These are phyloP conservation scores for Gorsachius goisagi DNA, from an alignment of 2,113 vertebrate species.

Conservation along the genomic window DNA sequence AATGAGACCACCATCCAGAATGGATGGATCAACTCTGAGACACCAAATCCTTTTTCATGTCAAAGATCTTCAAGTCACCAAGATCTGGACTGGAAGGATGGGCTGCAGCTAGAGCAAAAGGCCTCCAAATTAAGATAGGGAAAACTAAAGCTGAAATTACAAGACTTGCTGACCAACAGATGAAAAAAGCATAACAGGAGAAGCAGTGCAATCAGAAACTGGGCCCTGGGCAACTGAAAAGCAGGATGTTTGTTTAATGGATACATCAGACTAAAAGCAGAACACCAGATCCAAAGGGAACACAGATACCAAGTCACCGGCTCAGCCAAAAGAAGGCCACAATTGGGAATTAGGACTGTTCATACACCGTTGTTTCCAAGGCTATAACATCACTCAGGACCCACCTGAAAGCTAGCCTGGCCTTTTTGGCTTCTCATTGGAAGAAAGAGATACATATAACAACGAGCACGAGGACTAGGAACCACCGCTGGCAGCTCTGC, in stretches of 20 bases:
- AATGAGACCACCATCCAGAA: background rate
- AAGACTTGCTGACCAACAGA: background rate
- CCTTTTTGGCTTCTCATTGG: background rate
- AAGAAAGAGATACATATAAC: background rate
- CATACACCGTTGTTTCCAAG: background rate
- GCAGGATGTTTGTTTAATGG: background rate
- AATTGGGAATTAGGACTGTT: fast-evolving
- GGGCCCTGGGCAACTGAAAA: background rate
- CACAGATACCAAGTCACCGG: fast-evolving
- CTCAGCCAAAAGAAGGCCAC: background rate
- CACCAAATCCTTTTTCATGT: background rate
- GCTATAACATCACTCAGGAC: background rate
- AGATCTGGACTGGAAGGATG: background rate
- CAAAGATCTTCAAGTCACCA: background rate
- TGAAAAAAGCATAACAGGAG: background rate
- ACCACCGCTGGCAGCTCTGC: background rate
- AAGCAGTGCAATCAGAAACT: background rate
- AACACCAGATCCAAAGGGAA: background rate
- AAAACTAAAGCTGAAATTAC: background rate
- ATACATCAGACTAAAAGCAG: background rate
- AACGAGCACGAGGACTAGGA: fast-evolving
- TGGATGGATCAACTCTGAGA: background rate
- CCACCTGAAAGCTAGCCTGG: background rate
- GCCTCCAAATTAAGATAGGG: background rate
- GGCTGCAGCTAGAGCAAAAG: background rate